Conservation (phyloP, 2,797 vertebrate species). For the Anguilla marmorata region DNA sequence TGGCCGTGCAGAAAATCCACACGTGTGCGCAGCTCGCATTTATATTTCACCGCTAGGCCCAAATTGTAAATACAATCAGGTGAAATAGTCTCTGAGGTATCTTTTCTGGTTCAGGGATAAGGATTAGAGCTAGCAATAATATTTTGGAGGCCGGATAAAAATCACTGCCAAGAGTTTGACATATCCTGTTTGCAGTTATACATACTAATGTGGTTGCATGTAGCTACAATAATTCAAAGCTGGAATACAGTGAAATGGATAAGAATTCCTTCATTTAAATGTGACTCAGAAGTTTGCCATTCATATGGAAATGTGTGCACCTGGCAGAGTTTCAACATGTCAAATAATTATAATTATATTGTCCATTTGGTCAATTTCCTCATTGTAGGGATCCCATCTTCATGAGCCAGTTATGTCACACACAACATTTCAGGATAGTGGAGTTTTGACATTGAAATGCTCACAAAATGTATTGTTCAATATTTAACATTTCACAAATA, state of each 20-base stretch:
- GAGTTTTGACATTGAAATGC: not conserved
- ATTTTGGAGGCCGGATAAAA: constrained; percentile 9
- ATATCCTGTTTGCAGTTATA: constrained; percentile 4
- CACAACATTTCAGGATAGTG: not conserved
- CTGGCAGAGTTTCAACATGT: not conserved
- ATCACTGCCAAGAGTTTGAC: not conserved
- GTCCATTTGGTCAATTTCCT: not conserved
- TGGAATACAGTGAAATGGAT: not conserved
- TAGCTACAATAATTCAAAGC: not conserved
- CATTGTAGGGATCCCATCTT: not conserved
- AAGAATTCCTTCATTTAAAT: not conserved
- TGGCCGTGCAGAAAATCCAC: not conserved
- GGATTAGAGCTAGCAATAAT: constrained; percentile 16
- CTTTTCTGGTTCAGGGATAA: constrained; percentile 7
- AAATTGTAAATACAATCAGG: not conserved
- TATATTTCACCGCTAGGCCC: not conserved
- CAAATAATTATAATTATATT: not conserved
- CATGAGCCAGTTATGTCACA: not conserved
- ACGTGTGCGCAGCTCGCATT: not conserved
- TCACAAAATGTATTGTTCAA: not conserved
- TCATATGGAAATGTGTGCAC: not conserved
- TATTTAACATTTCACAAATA: not conserved
- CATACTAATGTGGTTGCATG: not conserved
- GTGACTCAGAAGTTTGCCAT: not conserved
- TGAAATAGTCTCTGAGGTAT: not conserved